Evolutionary conservation across 2,888 invertebrate genomes (phyloP), one percentile per base, ranked within the genome.

Genomic region (Hypselothyrea guttata): DNA sequence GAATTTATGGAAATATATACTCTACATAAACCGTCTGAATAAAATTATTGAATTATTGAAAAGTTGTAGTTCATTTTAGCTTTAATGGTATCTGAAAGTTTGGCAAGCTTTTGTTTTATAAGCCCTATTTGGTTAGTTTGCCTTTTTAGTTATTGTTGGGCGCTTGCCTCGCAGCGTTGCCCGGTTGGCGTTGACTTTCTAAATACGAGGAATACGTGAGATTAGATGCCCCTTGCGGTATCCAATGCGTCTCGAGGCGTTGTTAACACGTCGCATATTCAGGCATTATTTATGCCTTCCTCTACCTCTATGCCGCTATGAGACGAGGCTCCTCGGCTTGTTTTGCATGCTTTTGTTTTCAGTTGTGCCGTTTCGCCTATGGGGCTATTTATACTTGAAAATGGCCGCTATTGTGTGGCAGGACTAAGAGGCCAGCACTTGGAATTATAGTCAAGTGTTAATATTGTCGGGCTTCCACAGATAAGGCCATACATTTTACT

Each of bases 201-300:
- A 65, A 70, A 63, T 56, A 67, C 53, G 35, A 58, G 45, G 30
- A 40, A n/a, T 30, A 28, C 53, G 37, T 55, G 48, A 54, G 58
- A 62, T 71, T 53, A 22, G 31, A 33, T 35, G 16, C 42, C 31
- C 45, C 38, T 37, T 40, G 52, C 12, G 45, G 55, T 41, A 30
- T 57, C 37, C 46, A 44, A 48, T 44, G 51, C 33, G 57, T 55
- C 58, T 52, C 38, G 38, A 71, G 67, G 57, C 75, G 63, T 74
- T 83, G 81, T 83, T 83, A 83, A 83, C 78, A 79, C 76, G 73
- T 79, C 73, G 72, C 79, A 75, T 78, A 61, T 71, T 63, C 54
- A 54, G 66, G 55, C 64, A 67, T 72, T 83, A 75, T 66, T 83
- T 72, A 75, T 67, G 76, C 57, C 47, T 38, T 37, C 31, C 27